Percentiles rank a stretch among this genome's conserved stretches.
These are phyloP conservation scores for Drosophila yakuba DNA, from an alignment of 1,140 invertebrate species.

Conservation along the genomic window DNA sequence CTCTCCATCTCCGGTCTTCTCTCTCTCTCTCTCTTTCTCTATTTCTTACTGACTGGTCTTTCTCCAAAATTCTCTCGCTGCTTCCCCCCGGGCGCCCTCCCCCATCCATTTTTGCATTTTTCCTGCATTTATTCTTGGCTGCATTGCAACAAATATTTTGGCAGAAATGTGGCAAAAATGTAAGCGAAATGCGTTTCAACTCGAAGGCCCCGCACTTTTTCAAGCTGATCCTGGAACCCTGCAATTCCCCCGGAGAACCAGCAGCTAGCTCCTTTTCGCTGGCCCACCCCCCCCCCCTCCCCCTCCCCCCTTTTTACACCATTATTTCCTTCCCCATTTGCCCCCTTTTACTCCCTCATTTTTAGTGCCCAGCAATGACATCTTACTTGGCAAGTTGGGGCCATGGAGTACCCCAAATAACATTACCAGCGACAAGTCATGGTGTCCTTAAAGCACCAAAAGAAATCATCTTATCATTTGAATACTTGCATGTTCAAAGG, in stretches of 20 bases:
- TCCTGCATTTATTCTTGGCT: constrained; percentile 16
- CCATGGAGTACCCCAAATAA: constrained; percentile 17
- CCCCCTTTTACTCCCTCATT: not conserved
- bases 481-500: no score
- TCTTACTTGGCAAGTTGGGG: constrained; percentile 54
- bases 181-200: constrained; percentile 61
- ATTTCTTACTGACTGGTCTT: no score
- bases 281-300: no score
- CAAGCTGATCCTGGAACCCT: not conserved
- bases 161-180: constrained; percentile 73
- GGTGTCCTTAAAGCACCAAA: constrained; percentile 1
- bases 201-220: constrained; percentile 4
- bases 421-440: constrained; percentile 34
- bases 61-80: not conserved
- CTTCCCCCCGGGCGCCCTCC: not conserved
- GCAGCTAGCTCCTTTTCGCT: not conserved
- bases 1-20: constrained; percentile 19
- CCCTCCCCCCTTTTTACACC: not conserved
- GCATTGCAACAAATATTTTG: constrained; percentile 60
- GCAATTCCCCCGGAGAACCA: not conserved
- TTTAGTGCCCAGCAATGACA: constrained; percentile 53
- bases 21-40: not conserved
- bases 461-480: not conserved
- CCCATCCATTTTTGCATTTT: not conserved
- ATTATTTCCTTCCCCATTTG: not conserved